These are phyloP conservation scores for Papilio dardanus DNA, from an alignment of 1,140 invertebrate species.

Conservation along the genomic window DNA sequence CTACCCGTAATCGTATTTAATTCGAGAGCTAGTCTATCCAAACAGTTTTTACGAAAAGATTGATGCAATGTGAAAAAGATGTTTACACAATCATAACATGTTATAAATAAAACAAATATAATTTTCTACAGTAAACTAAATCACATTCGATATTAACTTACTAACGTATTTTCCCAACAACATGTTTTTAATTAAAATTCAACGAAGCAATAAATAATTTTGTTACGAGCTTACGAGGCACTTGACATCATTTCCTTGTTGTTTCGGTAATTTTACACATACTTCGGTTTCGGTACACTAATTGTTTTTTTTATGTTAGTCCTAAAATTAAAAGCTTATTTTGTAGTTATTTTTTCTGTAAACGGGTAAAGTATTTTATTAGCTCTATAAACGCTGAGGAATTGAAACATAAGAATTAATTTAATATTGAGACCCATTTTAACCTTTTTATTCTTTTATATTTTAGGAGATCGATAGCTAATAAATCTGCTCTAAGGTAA, in stretches of 20 bases:
- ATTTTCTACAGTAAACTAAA: neutral
- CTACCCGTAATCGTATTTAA: neutral
- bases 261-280: neutral
- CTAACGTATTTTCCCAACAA: neutral
- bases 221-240: neutral
- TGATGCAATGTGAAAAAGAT: no score
- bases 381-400: no score
- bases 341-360: neutral
- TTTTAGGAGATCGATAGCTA: no score
- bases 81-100: no score
- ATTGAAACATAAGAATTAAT: no score
- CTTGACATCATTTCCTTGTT: constrained; percentile 17
- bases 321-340: neutral
- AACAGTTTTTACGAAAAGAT: neutral
- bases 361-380: no score
- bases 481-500: no score
- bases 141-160: neutral
- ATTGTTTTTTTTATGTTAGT: neutral
- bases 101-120: neutral
- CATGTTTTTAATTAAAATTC: neutral
- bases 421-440: no score
- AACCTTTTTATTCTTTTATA: no score
- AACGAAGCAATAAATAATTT: neutral
- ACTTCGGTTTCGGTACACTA: neutral
- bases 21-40: neutral